Evolutionary conservation across 2,888 invertebrate species (phyloP).

Genomic region (Merodon equestris): DNA sequence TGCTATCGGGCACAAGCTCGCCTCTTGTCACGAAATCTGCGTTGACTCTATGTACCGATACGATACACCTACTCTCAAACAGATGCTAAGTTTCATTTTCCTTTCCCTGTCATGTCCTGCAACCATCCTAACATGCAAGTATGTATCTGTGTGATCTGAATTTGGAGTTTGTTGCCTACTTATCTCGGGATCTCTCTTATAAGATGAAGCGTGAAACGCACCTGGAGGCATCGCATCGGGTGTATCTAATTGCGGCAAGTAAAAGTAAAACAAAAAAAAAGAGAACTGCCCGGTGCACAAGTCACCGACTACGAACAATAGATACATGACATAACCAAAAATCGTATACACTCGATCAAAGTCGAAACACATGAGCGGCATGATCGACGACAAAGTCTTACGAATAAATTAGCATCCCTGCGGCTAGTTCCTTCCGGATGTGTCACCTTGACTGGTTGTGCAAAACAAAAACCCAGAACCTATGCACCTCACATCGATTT

Average conservation of each 20-base stretch:
- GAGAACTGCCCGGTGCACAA: slow-evolving; percentile 40
- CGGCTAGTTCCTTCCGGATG: slow-evolving; percentile 63
- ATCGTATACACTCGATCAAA: slow-evolving; percentile 40
- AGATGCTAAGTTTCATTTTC: slow-evolving; percentile 35
- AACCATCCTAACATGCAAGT: neutral
- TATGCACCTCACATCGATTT: slow-evolving; percentile 42
- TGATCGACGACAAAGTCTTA: slow-evolving; percentile 18
- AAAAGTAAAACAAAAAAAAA: slow-evolving; percentile 70
- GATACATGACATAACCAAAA: slow-evolving; percentile 59
- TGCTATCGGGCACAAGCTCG: slow-evolving; percentile 49
- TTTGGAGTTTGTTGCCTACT: slow-evolving; percentile 51
- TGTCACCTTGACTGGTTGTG: slow-evolving; percentile 51
- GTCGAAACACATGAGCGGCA: slow-evolving; percentile 48
- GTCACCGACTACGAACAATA: slow-evolving; percentile 31
- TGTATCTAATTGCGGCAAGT: slow-evolving; percentile 78
- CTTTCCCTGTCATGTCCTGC: slow-evolving; percentile 9
- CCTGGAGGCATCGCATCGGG: slow-evolving; percentile 75
- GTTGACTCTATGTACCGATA: slow-evolving; percentile 1
- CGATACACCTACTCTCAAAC: slow-evolving; percentile 29
- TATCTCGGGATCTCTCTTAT: slow-evolving; percentile 55
- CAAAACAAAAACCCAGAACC: slow-evolving; percentile 4
- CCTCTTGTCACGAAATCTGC: slow-evolving; percentile 47
- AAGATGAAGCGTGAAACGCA: slow-evolving; percentile 78
- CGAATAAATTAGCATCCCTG: slow-evolving; percentile 63
- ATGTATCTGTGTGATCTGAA: slow-evolving; percentile 22